These are phyloP conservation scores for Mythimna impura DNA, from an alignment of 2,888 invertebrate genomes.

Conservation along the genomic window DNA sequence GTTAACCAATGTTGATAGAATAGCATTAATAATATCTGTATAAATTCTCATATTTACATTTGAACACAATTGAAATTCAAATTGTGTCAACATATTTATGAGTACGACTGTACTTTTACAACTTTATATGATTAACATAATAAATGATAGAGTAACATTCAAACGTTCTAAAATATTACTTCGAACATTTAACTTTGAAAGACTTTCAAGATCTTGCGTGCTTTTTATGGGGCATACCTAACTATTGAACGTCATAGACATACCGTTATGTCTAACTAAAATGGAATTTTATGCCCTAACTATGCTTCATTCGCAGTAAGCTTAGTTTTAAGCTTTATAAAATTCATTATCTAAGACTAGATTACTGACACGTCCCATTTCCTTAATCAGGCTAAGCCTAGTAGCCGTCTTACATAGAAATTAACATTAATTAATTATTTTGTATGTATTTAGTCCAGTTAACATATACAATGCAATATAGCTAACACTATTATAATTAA, in stretches of 20 bases:
- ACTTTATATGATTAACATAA: constrained; percentile 49
- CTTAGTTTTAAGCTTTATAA: background rate
- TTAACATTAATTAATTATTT: constrained; percentile 63
- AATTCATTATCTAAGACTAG: background rate
- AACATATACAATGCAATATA: constrained; percentile 54
- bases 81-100: constrained; percentile 60
- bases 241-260: constrained; percentile 13
- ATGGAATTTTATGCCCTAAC: constrained; percentile 1
- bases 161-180: constrained; percentile 18
- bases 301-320: too few relatives aligned
- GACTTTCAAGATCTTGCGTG: constrained; percentile 22
- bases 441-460: constrained; percentile 62
- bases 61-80: constrained; percentile 49
- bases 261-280: constrained; percentile 10
- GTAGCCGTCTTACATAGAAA: constrained; percentile 60
- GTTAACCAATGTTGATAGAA: constrained; percentile 34
- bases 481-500: constrained; percentile 58
- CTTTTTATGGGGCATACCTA: constrained; percentile 9
- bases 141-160: constrained; percentile 29
- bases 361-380: constrained; percentile 36
- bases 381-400: constrained; percentile 45
- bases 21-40: constrained; percentile 51
- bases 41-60: constrained; percentile 52
- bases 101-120: constrained; percentile 48
- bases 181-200: constrained; percentile 36